Evolutionary conservation across 92 coral and sea anemone species (phyloP), one percentile per base, ranked within the genome.

Genomic region (Virgularia gustaviana): DNA sequence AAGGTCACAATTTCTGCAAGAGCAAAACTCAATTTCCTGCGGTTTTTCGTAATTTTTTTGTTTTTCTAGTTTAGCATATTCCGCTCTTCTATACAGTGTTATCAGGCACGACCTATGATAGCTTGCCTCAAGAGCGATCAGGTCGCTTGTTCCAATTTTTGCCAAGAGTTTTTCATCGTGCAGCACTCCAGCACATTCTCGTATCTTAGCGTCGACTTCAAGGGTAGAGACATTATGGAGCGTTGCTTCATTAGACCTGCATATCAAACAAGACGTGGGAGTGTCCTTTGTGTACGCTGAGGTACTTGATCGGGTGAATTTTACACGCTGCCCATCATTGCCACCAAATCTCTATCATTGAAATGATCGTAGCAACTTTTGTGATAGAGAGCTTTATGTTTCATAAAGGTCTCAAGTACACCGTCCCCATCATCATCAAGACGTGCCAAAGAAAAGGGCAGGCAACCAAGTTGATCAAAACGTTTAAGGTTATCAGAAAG

Each of bases 61-160:
- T n/a, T n/a, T n/a, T n/a, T n/a, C n/a, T n/a, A n/a, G n/a, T n/a
- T n/a, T n/a, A n/a, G n/a, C n/a, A n/a, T n/a, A n/a, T n/a, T n/a
- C n/a, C 22, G 78, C 72, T 45, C 57, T 16, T 41, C 78, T 72
- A 51, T 72, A 83, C 38, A 85, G 75, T 23, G 35, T 30, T 38
- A 79, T 77, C 29, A 80, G 45, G 43, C 85, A 80, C 33, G 43
- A 54, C 27, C 67, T 57, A 62, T 85, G 89, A 49, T 85, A 85
- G 76, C 60, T 85, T 44, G 85, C 89, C 28, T 85, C 89, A 49
- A 64, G 79, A 35, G 89, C 85, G 23, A 80, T 75, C 43, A 85
- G 41, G 41, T 85, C 89, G 18, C 85, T 83, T 60, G 33, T 22
- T 16, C 85, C 75, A 9, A 85, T 71, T 62, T 79, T 84, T 37